phyloP scores from a whole-genome alignment of 2,797 vertebrate genomes.

The Catharus ustulatus region DNA sequence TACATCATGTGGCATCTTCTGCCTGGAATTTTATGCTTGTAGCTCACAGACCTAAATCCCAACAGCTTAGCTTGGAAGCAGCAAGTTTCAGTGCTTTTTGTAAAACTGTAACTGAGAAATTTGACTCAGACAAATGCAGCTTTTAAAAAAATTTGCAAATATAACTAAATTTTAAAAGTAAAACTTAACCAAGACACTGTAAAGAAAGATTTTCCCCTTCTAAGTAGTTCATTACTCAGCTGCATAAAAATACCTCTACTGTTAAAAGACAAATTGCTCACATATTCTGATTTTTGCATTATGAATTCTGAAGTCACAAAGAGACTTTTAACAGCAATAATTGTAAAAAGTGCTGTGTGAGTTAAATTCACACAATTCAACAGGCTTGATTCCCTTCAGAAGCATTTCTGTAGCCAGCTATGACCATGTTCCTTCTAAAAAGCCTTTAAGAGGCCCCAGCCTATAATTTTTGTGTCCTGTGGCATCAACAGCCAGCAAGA shows the following conservation, averaged over 20 bases:
- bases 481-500: background rate
- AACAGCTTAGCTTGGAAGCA: background rate
- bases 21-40: background rate
- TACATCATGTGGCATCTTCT: background rate
- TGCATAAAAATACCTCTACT: constrained; percentile 9
- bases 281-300: constrained; percentile 9
- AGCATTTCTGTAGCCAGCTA: background rate
- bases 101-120: background rate
- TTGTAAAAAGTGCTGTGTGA: background rate
- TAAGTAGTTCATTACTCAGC: constrained; percentile 52
- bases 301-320: constrained; percentile 29
- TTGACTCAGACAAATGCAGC: background rate
- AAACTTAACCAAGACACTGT: constrained; percentile 12
- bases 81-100: background rate
- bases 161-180: background rate
- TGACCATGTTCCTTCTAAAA: background rate
- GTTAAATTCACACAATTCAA: background rate
- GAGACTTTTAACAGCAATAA: constrained; percentile 17
- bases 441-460: background rate
- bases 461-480: constrained; percentile 14
- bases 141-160: constrained; percentile 46
- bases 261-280: constrained; percentile 52
- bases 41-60: background rate
- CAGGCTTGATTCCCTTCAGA: background rate
- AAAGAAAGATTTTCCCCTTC: background rate